Percentiles rank a stretch among this genome's conserved stretches.
Conservation (phyloP, 2,113 vertebrate genomes). For the Conger conger region DNA sequence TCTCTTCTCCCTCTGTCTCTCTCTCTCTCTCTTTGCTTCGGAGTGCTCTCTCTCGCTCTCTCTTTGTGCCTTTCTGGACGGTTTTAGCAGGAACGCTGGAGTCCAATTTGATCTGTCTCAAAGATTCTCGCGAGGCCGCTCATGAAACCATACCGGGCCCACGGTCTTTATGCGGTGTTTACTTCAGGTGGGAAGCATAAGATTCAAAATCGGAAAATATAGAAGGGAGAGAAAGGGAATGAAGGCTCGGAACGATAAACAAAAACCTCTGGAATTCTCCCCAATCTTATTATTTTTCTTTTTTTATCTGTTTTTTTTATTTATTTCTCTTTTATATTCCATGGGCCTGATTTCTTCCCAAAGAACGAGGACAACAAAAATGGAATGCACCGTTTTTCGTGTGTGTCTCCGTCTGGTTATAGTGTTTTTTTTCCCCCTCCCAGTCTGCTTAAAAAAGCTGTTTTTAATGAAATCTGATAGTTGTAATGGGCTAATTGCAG, state of each 20-base stretch:
- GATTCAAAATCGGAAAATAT: constrained; percentile 30
- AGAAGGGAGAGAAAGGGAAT: constrained; percentile 23
- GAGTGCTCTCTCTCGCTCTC: constrained; percentile 36
- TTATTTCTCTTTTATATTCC: constrained; percentile 7
- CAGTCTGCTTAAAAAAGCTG: constrained; percentile 75
- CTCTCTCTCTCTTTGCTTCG: constrained; percentile 38
- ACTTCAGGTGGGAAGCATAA: constrained; percentile 34
- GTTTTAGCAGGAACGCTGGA: constrained; percentile 53
- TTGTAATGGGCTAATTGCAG: constrained; percentile 76
- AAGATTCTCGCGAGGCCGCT: constrained; percentile 36
- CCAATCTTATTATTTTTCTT: constrained; percentile 17
- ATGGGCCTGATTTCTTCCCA: constrained; percentile 19
- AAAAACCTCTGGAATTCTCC: constrained; percentile 28
- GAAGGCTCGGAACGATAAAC: constrained; percentile 33
- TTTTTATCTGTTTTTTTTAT: background rate
- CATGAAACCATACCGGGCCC: constrained; percentile 29
- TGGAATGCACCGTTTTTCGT: background rate
- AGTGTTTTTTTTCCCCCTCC: constrained; percentile 42
- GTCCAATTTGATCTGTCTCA: constrained; percentile 53
- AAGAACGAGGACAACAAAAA: background rate
- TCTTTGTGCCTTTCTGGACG: constrained; percentile 47
- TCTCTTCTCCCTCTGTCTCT: constrained; percentile 47
- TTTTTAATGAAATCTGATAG: constrained; percentile 80
- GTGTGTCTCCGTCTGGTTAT: constrained; percentile 5
- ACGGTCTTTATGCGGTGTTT: constrained; percentile 39